Conservation (phyloP, 2,888 invertebrate genomes). For the Ceratothoa steindachneri region DNA sequence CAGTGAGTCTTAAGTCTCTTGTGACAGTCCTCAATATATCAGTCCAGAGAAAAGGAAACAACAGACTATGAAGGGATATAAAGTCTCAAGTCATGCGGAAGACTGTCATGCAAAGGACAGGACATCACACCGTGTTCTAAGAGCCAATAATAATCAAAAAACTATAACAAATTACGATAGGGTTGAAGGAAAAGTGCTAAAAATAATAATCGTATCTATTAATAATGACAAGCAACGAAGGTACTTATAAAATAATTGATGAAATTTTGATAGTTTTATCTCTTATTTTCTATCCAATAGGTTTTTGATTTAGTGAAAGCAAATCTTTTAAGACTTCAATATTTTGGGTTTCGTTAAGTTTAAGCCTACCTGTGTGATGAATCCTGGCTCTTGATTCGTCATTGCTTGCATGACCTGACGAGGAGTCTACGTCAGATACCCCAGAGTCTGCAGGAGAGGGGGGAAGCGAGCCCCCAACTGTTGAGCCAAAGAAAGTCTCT, state of each 20-base stretch:
- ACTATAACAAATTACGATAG: too few species aligned
- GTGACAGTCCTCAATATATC: too few species aligned
- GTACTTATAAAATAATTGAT: too few species aligned
- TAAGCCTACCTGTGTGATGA: conserved; percentile 11
- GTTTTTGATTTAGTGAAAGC: too few species aligned
- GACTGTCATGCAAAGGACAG: background rate
- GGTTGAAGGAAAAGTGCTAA: too few species aligned
- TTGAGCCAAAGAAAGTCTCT: conserved; percentile 7
- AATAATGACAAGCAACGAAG: too few species aligned
- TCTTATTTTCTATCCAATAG: too few species aligned
- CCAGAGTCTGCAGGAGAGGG: conserved; percentile 97
- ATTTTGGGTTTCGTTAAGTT: background rate
- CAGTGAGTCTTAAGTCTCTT: too few species aligned
- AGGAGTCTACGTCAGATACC: conserved; percentile 93
- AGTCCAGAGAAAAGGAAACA: too few species aligned
- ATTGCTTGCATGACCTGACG: conserved; percentile 59
- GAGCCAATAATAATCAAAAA: conserved; percentile 6
- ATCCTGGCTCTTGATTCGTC: conserved; percentile 57
- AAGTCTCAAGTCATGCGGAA: background rate
- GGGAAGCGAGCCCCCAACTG: conserved; percentile 72
- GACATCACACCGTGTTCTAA: background rate
- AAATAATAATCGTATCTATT: background rate
- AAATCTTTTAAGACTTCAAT: too few species aligned
- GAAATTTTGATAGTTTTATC: too few species aligned
- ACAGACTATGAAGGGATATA: too few species aligned